Conservation (phyloP, 2,888 invertebrate species). For the Agriotes lineatus region DNA sequence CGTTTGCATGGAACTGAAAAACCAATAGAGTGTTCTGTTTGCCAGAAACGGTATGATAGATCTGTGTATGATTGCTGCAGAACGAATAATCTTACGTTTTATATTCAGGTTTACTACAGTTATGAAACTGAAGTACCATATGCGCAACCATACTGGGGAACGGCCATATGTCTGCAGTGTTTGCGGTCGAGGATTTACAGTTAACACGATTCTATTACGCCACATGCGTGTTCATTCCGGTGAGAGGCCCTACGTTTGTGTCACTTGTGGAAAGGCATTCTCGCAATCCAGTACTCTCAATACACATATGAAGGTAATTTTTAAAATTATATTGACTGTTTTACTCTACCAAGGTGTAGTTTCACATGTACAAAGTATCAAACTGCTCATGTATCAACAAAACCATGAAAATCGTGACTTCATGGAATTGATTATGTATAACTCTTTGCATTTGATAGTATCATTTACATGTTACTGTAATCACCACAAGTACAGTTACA, state of each 20-base stretch:
- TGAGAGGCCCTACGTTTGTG: constrained; percentile 66
- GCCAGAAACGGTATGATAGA: constrained; percentile 66
- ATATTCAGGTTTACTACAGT: constrained; percentile 66
- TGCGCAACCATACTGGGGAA: constrained; percentile 66
- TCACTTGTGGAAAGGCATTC: constrained; percentile 66
- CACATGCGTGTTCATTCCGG: constrained; percentile 67
- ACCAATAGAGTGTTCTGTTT: constrained; percentile 65
- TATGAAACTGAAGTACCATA: constrained; percentile 66
- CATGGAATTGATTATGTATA: too few relatives aligned
- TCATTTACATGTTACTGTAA: too few relatives aligned
- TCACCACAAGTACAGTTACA: too few relatives aligned
- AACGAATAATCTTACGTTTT: too few relatives aligned
- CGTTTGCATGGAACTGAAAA: constrained; percentile 66
- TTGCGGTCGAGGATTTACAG: constrained; percentile 66
- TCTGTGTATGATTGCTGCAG: too few relatives aligned
- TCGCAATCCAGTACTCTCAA: constrained; percentile 66
- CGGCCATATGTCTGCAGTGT: constrained; percentile 65
- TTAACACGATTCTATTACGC: constrained; percentile 64
- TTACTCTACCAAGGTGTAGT: constrained; percentile 66
- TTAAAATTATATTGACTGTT: too few relatives aligned
- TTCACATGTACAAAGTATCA: constrained; percentile 67
- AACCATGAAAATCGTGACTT: too few relatives aligned
- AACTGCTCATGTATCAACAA: too few relatives aligned
- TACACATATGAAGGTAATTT: constrained; percentile 65
- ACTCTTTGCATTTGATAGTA: too few relatives aligned